Conservation (phyloP, 1,140 invertebrate genomes). For the Apis laboriosa region DNA sequence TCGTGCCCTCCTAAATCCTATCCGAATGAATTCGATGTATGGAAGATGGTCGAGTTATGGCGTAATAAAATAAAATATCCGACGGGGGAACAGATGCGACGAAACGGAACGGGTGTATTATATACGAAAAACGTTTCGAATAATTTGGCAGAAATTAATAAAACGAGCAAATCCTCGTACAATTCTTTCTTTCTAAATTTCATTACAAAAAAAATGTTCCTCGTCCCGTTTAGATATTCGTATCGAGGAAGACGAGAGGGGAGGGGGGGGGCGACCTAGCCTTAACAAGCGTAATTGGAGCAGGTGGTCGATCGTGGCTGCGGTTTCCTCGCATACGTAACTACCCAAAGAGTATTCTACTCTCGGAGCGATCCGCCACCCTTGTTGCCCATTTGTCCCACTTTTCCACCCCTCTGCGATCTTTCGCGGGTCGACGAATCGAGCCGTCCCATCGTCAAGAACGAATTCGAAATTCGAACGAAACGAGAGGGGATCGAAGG, state of each 20-base stretch:
- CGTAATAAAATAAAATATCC: conserved; percentile 1
- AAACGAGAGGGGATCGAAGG: too few relatives aligned
- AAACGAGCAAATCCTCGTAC: neutral
- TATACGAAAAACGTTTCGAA: too few relatives aligned
- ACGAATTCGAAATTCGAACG: too few relatives aligned
- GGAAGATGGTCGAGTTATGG: neutral
- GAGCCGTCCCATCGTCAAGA: neutral
- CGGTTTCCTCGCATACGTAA: conserved; percentile 68
- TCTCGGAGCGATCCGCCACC: conserved; percentile 26
- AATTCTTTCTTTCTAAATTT: neutral
- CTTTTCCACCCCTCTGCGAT: conserved; percentile 8
- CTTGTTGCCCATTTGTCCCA: conserved; percentile 27
- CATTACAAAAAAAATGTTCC: too few relatives aligned
- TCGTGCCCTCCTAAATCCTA: conserved; percentile 3
- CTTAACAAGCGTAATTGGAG: conserved; percentile 74
- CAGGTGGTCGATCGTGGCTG: conserved; percentile 68
- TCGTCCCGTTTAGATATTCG: conserved; percentile 16
- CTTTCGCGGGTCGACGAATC: conserved; percentile 23
- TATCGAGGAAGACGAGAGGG: conserved; percentile 6
- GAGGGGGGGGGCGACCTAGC: conserved; percentile 40
- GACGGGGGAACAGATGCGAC: too few relatives aligned
- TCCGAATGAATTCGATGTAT: conserved; percentile 16
- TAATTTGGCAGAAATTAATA: too few relatives aligned
- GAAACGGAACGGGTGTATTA: neutral
- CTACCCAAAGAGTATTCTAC: conserved; percentile 65